phyloP scores from a whole-genome alignment of 2,888 invertebrate species.

The Rotaria sp. region DNA sequence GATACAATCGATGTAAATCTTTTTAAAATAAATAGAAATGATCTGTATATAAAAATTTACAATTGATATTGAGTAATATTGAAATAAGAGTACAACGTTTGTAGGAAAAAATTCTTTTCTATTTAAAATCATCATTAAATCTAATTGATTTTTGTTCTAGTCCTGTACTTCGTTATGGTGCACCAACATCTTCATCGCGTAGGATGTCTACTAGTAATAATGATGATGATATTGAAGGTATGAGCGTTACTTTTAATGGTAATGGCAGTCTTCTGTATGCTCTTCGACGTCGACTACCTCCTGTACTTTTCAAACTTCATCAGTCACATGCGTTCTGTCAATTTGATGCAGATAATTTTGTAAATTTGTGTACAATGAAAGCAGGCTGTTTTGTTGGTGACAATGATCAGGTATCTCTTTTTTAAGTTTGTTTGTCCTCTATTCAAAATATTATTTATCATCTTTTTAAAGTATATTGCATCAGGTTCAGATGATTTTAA shows the following conservation, averaged over 20 bases:
- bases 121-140: too few species aligned
- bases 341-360: constrained; percentile 83
- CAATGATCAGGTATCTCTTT: constrained; percentile 62
- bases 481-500: constrained; percentile 93
- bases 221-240: constrained; percentile 17
- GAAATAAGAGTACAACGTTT: too few species aligned
- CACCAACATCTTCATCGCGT: not conserved
- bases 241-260: not conserved
- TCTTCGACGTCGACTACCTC: constrained; percentile 58
- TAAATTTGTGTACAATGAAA: constrained; percentile 93
- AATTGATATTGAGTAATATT: too few species aligned
- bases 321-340: constrained; percentile 69
- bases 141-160: not conserved
- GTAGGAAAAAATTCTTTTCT: too few species aligned
- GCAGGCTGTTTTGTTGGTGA: constrained; percentile 87
- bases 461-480: constrained; percentile 66
- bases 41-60: too few species aligned
- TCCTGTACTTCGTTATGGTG: constrained; percentile 5
- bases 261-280: not conserved
- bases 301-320: constrained; percentile 68
- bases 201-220: not conserved
- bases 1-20: too few species aligned
- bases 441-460: constrained; percentile 20
- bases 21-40: too few species aligned
- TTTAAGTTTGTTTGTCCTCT: constrained; percentile 33